A percentile compares a stretch with the other conserved stretches of the same genome.
phyloP scores from a whole-genome alignment of 2,888 invertebrate genomes.

The Nephrocerus scutellatus region DNA sequence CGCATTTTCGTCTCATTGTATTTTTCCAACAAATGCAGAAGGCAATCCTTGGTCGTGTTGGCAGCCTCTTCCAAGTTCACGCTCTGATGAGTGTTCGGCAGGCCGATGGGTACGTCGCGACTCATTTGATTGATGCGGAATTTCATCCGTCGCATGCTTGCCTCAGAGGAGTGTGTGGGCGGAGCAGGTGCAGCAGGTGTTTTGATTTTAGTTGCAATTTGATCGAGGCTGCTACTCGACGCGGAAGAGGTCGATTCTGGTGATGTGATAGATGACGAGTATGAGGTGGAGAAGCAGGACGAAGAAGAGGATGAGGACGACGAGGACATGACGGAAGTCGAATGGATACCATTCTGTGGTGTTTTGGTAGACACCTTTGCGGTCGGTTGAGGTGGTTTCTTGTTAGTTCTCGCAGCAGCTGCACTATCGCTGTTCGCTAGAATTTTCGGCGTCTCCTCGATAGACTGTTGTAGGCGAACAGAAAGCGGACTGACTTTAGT shows the following conservation, averaged over 20 bases:
- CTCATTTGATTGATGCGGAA: conserved; percentile 62
- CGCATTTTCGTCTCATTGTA: conserved; percentile 57
- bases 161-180: not conserved
- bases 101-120: conserved; percentile 64
- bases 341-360: conserved; percentile 16
- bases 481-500: conserved; percentile 32
- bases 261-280: no score
- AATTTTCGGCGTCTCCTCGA: conserved; percentile 42
- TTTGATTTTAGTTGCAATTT: not conserved
- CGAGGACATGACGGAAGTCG: no score
- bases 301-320: no score
- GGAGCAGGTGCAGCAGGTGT: not conserved
- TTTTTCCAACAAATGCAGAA: conserved; percentile 66
- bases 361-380: conserved; percentile 11
- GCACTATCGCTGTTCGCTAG: conserved; percentile 33
- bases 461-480: conserved; percentile 40
- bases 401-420: no score
- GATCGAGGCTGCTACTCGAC: not conserved
- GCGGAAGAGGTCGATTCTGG: no score
- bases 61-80: conserved; percentile 52
- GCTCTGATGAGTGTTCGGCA: conserved; percentile 54
- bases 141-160: conserved; percentile 52
- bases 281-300: no score
- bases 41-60: conserved; percentile 67
- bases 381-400: conserved; percentile 9